Base-by-base conservation (phyloP, 2,888 invertebrate genomes). In the Stratiomys singularior region DNA sequence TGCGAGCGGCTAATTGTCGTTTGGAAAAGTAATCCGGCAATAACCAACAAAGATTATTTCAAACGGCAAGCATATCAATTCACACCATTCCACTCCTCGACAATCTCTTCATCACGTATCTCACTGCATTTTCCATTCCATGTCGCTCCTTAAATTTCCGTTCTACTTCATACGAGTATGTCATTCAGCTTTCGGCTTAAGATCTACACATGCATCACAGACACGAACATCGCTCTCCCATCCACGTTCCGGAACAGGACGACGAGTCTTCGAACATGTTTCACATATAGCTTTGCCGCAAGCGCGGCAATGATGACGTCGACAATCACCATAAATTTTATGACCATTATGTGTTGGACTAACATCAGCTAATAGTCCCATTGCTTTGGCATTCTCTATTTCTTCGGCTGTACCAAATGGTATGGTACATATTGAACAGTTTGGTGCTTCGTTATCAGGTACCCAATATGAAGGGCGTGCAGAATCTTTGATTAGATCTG, bases 381-480 rank as follows among this genome's bases (percentile, higher is more conserved):
- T 77, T 30, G 82, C 79, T 78, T 83, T 83, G 25, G 83, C 83
- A 78, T 84, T 80, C 44, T 89, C 87, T 21, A 87, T 82, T 78
- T 88, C 86, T 77, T 87, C 86, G 23, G 87, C 86, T 1, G 86
- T 84, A 5, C 89, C 89, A 84, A 95, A 94, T 27, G 86, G 85
- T 30, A 86, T 84, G 28, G 89, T 86, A 84, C 95, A 95, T 13
- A 92, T 90, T 79, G 87, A 88, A 84, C 95, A 95, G 76, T 87
- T 85, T 23, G 88, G 88, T 72, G 93, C 91, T 82, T 93, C 91
- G 4, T 89, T 89, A 85, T 95, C 95, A 0, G 94, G 93, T 44
- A 92, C 90, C 95, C 95, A 95, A 85, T 95, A 95, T 0, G 90
- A 87, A 0, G 95, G 95, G 52, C 94, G 88, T 4, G 92, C 93